Conservation (phyloP, 2,888 invertebrate species). For the Eulithis prunata region DNA sequence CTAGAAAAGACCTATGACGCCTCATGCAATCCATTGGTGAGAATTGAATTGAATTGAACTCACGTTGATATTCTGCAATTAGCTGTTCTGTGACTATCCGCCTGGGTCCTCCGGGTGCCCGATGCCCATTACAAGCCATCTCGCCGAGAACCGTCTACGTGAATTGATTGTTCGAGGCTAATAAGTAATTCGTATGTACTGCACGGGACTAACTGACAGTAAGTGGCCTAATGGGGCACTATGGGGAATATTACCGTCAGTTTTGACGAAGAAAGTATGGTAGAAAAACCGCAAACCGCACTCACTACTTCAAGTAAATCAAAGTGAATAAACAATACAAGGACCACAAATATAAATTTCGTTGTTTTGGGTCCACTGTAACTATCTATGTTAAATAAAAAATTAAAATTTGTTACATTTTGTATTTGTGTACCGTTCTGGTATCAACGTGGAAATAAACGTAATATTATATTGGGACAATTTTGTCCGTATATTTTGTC, state of each 20-base stretch:
- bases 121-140: conserved; percentile 56
- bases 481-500: too few relatives aligned
- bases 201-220: conserved; percentile 31
- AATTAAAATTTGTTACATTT: too few relatives aligned
- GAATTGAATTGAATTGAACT: too few relatives aligned
- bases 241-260: background rate
- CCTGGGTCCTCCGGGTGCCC: conserved; percentile 39
- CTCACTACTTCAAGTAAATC: too few relatives aligned
- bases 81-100: background rate
- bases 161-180: conserved; percentile 54
- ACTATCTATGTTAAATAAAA: too few relatives aligned
- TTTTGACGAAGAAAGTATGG: background rate
- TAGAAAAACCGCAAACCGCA: too few relatives aligned
- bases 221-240: conserved; percentile 3
- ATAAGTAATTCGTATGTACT: conserved; percentile 46
- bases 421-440: too few relatives aligned
- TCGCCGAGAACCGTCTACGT: conserved; percentile 48
- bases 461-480: too few relatives aligned
- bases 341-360: too few relatives aligned
- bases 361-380: too few relatives aligned
- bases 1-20: background rate
- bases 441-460: too few relatives aligned
- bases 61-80: conserved; percentile 6
- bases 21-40: background rate
- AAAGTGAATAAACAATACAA: too few relatives aligned